These are phyloP conservation scores for Orthosia gracilis DNA, from an alignment of 2,888 invertebrate genomes.

Conservation along the genomic window DNA sequence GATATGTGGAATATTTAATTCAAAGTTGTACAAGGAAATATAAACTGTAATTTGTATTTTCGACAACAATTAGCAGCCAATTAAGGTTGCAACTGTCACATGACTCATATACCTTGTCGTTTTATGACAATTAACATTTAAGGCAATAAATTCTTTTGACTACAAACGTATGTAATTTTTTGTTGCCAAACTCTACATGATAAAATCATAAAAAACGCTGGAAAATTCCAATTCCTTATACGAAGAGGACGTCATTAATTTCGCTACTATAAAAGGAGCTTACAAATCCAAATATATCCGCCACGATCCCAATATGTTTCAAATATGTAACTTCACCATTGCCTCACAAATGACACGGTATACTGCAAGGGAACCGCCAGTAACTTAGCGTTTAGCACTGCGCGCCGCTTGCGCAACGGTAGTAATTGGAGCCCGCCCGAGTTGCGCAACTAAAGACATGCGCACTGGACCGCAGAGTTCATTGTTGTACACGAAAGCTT, in stretches of 20 bases:
- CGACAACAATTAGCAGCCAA: neutral
- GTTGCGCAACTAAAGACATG: slow-evolving; percentile 70
- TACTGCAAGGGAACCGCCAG: slow-evolving; percentile 58
- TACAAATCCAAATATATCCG: slow-evolving; percentile 19
- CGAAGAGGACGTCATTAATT: slow-evolving; percentile 4
- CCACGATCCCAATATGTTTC: slow-evolving; percentile 54
- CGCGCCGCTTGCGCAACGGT: slow-evolving; percentile 73
- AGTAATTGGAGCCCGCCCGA: slow-evolving; percentile 77
- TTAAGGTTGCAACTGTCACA: neutral
- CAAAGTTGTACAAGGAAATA: neutral
- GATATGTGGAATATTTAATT: neutral
- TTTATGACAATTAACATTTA: neutral
- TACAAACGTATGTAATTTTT: neutral
- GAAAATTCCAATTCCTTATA: slow-evolving; percentile 3
- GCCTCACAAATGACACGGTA: slow-evolving; percentile 60
- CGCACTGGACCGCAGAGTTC: slow-evolving; percentile 71
- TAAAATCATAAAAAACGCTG: slow-evolving; percentile 23
- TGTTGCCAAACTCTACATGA: neutral
- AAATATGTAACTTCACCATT: slow-evolving; percentile 60
- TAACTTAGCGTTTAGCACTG: slow-evolving; percentile 61
- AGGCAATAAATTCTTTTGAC: neutral
- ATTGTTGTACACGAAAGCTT: slow-evolving; percentile 67
- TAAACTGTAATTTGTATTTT: no score
- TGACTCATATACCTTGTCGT: neutral
- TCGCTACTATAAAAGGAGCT: slow-evolving; percentile 31